A percentile compares a stretch with the other conserved stretches of the same genome.
These are phyloP conservation scores for Amblyteles armatorius DNA, from an alignment of 2,888 invertebrate genomes.

Conservation along the genomic window DNA sequence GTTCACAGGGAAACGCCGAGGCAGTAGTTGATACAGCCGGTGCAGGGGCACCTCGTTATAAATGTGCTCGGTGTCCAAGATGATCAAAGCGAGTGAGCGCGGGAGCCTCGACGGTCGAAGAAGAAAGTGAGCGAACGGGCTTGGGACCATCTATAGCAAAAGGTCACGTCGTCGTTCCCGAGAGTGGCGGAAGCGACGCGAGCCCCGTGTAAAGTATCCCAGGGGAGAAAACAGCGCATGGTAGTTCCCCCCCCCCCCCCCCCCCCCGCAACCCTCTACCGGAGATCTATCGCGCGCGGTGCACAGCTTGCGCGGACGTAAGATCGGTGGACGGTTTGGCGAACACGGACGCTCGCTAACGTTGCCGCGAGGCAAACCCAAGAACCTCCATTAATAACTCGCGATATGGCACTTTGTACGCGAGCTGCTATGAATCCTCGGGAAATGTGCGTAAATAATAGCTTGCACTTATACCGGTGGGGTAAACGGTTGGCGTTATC, in stretches of 20 bases:
- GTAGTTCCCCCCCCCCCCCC: conserved; percentile 40
- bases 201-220: conserved; percentile 58
- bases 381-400: conserved; percentile 74
- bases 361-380: conserved; percentile 66
- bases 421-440: conserved; percentile 65
- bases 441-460: conserved; percentile 63
- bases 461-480: conserved; percentile 38
- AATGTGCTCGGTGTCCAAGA: conserved; percentile 68
- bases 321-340: conserved; percentile 70
- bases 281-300: conserved; percentile 69
- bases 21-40: conserved; percentile 60
- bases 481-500: conserved; percentile 28
- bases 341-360: conserved; percentile 55
- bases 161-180: conserved; percentile 65
- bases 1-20: conserved; percentile 65
- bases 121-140: conserved; percentile 54
- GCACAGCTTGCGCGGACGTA: conserved; percentile 72
- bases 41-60: conserved; percentile 62
- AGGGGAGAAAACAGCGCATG: conserved; percentile 36
- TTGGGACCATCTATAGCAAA: conserved; percentile 66
- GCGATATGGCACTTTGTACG: conserved; percentile 69
- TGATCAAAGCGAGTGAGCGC: conserved; percentile 68
- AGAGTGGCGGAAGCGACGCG: conserved; percentile 61
- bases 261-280: conserved; percentile 20
- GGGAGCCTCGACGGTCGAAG: conserved; percentile 44